Evolutionary conservation across 2,888 invertebrate genomes (phyloP).

Genomic region (Rotaria sp.): DNA sequence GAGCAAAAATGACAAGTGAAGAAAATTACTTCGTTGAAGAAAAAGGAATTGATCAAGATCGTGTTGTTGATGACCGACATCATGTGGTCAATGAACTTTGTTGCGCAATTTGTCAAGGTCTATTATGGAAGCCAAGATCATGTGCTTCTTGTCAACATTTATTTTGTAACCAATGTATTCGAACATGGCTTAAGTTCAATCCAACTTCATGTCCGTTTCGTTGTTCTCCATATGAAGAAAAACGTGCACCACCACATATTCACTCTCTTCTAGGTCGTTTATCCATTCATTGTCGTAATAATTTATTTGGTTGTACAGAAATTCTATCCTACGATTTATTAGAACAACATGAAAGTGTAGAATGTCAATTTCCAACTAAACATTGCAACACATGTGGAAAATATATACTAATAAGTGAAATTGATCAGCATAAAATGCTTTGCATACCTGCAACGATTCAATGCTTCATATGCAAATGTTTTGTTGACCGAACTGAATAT

Average conservation of each 20-base stretch:
- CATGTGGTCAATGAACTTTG: not conserved
- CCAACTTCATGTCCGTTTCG: not conserved
- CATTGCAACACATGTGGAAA: not conserved
- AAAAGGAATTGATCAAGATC: not conserved
- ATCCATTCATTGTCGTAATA: not conserved
- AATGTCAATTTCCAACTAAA: not conserved
- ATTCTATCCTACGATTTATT: not conserved
- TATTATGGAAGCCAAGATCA: conserved; percentile 1
- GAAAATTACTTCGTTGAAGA: not conserved
- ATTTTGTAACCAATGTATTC: conserved; percentile 2
- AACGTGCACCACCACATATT: not conserved
- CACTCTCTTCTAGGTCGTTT: not conserved
- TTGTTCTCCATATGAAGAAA: not conserved
- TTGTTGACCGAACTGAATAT: not conserved
- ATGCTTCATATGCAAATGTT: not conserved
- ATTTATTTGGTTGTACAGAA: not conserved
- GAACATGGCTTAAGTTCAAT: not conserved
- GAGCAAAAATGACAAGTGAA: no score
- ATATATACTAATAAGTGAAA: not conserved
- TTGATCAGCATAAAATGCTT: not conserved
- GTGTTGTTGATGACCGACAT: not conserved
- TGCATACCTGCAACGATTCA: not conserved
- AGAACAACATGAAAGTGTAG: not conserved
- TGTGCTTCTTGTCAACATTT: conserved; percentile 1
- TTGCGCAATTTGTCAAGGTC: not conserved